Evolutionary conservation across 2,888 invertebrate species (phyloP).

Genomic region (Aphidoletes aphidimyza): DNA sequence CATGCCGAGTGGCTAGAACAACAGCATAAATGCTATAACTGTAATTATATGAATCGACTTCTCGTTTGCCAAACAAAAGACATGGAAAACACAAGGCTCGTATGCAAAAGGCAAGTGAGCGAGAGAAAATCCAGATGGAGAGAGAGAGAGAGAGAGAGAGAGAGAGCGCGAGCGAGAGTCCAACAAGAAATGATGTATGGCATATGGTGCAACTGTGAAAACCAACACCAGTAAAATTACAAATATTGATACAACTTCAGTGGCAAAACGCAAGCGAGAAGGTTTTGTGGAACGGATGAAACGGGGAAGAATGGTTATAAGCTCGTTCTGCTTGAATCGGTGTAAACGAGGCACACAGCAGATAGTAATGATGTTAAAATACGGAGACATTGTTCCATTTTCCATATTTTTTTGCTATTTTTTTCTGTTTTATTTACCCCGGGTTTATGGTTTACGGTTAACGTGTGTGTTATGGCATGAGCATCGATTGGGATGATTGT

Average conservation of each 20-base stretch:
- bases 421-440: no score
- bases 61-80: conserved; percentile 15
- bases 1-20: not conserved
- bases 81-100: not conserved
- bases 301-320: not conserved
- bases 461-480: conserved; percentile 10
- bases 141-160: not conserved
- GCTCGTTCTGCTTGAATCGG: no score
- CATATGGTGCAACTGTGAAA: not conserved
- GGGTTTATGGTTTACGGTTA: no score
- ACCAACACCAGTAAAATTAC: conserved; percentile 25
- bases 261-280: not conserved
- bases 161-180: not conserved
- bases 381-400: conserved; percentile 33
- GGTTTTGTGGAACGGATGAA: not conserved
- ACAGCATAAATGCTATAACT: conserved; percentile 13
- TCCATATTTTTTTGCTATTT: conserved; percentile 19
- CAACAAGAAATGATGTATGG: conserved; percentile 30
- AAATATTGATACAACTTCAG: conserved; percentile 23
- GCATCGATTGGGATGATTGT: conserved; percentile 28
- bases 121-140: no score
- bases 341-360: conserved; percentile 25
- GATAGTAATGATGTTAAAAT: conserved; percentile 25
- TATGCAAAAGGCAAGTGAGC: no score
- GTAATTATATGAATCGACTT: conserved; percentile 31